Percentiles rank a stretch among this genome's conserved stretches.
Conservation (phyloP, 2,113 vertebrate species). For the Pseudopipra pipra region DNA sequence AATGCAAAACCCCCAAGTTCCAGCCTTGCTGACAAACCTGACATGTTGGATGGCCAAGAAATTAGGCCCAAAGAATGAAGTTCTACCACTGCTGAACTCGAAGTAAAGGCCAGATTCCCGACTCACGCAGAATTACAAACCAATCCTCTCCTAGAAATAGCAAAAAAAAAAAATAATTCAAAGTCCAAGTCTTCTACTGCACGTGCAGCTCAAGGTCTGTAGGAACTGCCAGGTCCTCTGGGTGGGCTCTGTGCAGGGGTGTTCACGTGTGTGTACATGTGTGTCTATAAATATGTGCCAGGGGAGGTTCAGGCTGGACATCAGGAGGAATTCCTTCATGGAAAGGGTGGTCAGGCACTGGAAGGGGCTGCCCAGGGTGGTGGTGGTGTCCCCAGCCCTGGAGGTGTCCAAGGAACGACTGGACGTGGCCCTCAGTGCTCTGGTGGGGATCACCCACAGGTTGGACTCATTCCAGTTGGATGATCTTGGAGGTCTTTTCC, state of each 20-base stretch:
- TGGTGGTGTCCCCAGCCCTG: background rate
- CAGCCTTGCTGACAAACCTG: background rate
- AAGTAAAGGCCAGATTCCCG: background rate
- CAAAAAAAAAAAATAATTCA: accelerated
- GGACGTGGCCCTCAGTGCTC: background rate
- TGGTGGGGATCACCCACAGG: background rate
- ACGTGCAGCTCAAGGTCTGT: background rate
- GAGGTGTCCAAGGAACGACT: background rate
- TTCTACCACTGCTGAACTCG: background rate
- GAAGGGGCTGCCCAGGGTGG: background rate
- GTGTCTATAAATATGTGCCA: background rate
- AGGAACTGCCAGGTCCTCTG: background rate
- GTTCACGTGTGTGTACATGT: accelerated
- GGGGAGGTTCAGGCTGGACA: background rate
- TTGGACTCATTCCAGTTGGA: too few relatives aligned
- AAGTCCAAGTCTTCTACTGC: background rate
- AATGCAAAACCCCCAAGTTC: background rate
- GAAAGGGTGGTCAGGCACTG: background rate
- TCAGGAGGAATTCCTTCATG: background rate
- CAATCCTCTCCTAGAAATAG: background rate
- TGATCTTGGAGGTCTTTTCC: background rate
- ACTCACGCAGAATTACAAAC: accelerated
- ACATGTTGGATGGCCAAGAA: background rate
- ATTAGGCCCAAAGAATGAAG: background rate
- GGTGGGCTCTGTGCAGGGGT: accelerated